Conservation (phyloP, 2,113 vertebrate genomes). For the Myiagra hebetior region DNA sequence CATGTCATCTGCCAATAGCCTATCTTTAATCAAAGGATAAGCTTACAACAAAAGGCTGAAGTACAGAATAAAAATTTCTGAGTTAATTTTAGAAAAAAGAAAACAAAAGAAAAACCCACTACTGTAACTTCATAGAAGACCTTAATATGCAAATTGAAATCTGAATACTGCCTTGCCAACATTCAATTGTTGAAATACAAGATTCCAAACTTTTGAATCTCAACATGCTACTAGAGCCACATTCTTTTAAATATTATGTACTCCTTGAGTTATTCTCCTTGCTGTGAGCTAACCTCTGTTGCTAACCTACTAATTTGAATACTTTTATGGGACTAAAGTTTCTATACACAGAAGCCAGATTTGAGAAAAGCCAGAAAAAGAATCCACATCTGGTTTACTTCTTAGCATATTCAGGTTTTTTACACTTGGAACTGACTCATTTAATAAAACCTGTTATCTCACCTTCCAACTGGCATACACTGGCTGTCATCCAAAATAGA, state of each 20-base stretch:
- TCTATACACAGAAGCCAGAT: background rate
- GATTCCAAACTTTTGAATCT: background rate
- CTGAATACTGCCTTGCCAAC: background rate
- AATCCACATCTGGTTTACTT: background rate
- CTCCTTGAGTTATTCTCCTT: rapidly evolving
- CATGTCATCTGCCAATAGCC: background rate
- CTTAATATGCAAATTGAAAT: background rate
- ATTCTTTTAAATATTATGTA: background rate
- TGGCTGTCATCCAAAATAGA: background rate
- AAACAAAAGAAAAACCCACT: background rate
- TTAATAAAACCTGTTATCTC: background rate
- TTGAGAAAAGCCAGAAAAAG: background rate
- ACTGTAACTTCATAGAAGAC: background rate
- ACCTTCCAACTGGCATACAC: background rate
- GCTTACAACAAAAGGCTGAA: background rate
- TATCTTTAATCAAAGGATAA: background rate
- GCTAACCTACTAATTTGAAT: background rate
- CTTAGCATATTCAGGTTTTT: background rate
- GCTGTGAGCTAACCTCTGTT: background rate
- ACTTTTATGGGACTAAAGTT: background rate
- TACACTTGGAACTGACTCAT: background rate
- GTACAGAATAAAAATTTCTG: background rate
- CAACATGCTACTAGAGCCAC: background rate
- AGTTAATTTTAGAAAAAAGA: background rate
- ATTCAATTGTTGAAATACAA: background rate